Evolutionary conservation across 2,113 vertebrate genomes (phyloP).

Genomic region (Syngnathus scovelli): DNA sequence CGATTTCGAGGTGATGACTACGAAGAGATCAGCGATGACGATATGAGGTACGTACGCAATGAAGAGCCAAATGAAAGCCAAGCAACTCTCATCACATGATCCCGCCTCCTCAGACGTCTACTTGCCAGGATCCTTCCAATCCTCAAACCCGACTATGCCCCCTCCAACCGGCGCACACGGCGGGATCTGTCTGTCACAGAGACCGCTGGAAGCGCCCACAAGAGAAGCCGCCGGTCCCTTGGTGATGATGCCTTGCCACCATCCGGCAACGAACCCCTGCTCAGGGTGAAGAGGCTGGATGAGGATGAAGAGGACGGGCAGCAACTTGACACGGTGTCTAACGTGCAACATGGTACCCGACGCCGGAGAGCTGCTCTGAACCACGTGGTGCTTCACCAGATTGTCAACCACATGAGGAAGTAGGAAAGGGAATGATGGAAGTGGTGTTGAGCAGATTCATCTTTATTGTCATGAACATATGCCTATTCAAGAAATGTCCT

Average conservation of each 20-base stretch:
- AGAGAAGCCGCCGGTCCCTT: slow-evolving; percentile 65
- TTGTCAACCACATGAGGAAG: slow-evolving; percentile 65
- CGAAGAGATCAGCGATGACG: slow-evolving; percentile 19
- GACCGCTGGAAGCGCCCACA: slow-evolving; percentile 25
- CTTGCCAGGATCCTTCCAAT: slow-evolving; percentile 65
- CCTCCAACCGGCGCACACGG: slow-evolving; percentile 40
- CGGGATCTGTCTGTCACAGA: slow-evolving; percentile 45
- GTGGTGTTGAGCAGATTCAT: background rate
- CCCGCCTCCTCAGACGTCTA: slow-evolving; percentile 47
- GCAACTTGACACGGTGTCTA: slow-evolving; percentile 54
- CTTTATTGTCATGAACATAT: background rate
- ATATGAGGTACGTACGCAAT: slow-evolving; percentile 52
- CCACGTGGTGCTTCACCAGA: slow-evolving; percentile 62
- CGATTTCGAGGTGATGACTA: slow-evolving; percentile 52
- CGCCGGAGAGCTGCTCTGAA: slow-evolving; percentile 34
- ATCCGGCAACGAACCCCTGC: slow-evolving; percentile 54
- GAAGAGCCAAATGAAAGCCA: too few relatives aligned
- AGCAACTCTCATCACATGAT: background rate
- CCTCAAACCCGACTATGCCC: slow-evolving; percentile 29
- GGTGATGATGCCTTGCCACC: slow-evolving; percentile 41
- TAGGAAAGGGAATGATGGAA: slow-evolving; percentile 21
- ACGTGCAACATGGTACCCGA: slow-evolving; percentile 40
- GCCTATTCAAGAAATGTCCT: background rate
- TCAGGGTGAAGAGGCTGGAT: slow-evolving; percentile 71
- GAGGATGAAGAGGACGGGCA: slow-evolving; percentile 35